phyloP scores from a whole-genome alignment of 2,888 invertebrate species.

The Desoria tigrina region DNA sequence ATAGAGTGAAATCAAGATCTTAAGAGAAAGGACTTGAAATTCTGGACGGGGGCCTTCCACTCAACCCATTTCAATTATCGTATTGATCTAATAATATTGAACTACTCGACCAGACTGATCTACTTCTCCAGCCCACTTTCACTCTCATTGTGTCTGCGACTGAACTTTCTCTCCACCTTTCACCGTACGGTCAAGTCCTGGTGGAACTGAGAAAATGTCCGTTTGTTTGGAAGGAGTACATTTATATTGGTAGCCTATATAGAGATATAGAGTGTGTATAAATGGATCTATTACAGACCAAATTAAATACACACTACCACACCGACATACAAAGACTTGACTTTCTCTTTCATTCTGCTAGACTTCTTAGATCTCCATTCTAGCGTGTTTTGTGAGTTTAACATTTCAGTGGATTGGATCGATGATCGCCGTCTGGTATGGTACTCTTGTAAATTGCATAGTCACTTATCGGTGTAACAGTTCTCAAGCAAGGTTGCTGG shows the following conservation, averaged over 20 bases:
- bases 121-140: constrained; percentile 1
- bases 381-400: no score
- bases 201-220: constrained; percentile 8
- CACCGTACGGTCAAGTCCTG: no score
- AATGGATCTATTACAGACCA: no score
- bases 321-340: constrained; percentile 19
- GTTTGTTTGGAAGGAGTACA: no score
- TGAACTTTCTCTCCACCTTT: no score
- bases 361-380: not conserved
- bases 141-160: not conserved
- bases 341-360: constrained; percentile 6
- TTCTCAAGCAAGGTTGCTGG: no score
- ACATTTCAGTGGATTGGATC: no score
- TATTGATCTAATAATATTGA: constrained; percentile 30
- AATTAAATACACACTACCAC: not conserved
- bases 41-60: not conserved
- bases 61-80: constrained; percentile 29
- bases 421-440: no score
- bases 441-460: no score
- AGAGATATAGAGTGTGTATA: no score
- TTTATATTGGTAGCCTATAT: no score
- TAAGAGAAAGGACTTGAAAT: constrained; percentile 6
- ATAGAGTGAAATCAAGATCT: constrained; percentile 18
- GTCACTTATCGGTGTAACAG: no score
- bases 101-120: not conserved